phyloP scores from a whole-genome alignment of 2,113 vertebrate genomes.

The Lathamus discolor region DNA sequence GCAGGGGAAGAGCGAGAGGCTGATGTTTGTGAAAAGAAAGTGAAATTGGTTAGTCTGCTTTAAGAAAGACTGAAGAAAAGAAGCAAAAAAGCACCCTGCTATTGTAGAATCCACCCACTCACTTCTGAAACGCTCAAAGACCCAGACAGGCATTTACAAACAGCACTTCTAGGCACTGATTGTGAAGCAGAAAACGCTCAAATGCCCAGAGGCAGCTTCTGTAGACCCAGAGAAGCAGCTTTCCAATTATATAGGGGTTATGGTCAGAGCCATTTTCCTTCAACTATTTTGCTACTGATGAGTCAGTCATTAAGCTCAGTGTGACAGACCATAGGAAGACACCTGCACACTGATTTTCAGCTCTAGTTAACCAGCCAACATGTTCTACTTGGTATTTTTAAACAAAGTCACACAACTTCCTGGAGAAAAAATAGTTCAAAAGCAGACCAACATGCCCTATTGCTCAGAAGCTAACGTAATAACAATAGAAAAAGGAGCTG shows the following conservation, averaged over 20 bases:
- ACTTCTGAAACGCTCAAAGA: constrained; percentile 29
- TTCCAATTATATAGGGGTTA: background rate
- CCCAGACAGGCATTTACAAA: constrained; percentile 48
- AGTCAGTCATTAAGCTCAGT: background rate
- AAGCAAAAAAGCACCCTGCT: background rate
- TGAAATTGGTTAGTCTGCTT: constrained; percentile 24
- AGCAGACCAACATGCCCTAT: background rate
- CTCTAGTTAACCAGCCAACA: background rate
- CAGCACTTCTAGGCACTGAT: constrained; percentile 16
- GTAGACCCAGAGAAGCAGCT: background rate
- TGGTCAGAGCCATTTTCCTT: background rate
- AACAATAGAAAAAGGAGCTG: background rate
- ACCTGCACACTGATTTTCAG: background rate
- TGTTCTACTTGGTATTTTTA: background rate
- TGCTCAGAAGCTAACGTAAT: background rate
- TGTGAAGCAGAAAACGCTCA: constrained; percentile 24
- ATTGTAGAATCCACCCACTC: constrained; percentile 58
- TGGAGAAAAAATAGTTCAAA: background rate
- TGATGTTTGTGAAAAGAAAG: background rate
- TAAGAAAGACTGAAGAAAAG: background rate
- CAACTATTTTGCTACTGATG: background rate
- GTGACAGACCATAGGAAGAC: background rate
- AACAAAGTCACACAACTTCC: background rate
- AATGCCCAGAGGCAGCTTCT: constrained; percentile 33
- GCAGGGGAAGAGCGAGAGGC: background rate